Evolutionary conservation across 2,113 vertebrate species (phyloP), one percentile per base, ranked within the genome.

Genomic region (Spermophilus dauricus): DNA sequence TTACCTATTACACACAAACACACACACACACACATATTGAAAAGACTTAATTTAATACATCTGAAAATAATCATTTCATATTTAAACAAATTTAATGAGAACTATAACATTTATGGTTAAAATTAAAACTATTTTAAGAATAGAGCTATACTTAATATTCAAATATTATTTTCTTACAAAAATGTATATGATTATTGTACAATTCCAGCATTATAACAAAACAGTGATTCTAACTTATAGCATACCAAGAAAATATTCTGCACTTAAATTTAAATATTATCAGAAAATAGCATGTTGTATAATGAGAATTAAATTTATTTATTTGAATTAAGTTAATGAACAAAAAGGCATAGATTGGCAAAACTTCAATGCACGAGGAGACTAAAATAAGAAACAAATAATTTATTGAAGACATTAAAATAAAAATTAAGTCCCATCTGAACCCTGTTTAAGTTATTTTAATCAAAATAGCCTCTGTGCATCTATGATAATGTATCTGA

Each of bases 11-110:
- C 77, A 24, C 45, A 45, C 1, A 48, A 10, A 51, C 9, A 51
- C 48, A 51, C 48, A n/a, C n/a, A 48, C 48, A 48, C 10, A 51
- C 48, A 45, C 42, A 0, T 69, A 67, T 72, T 83, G 42, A 83
- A 94, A 85, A 63, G 22, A 51, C 14, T 5, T 70, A 93, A 10
- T 83, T 4, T 63, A 93, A 10, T 83, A 7, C 2, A 39, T 77
- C 1, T 28, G 53, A 4, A 3, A 80, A 7, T 4, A 32, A 26
- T 73, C 28, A 73, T 42, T 72, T 88, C 17, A 73, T 3, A 28
- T 51, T 91, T 88, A 77, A 93, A 63, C 18, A 75, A 83, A 91
- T 48, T 78, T 94, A 58, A 83, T 91, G 34, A 77, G 51, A 78
- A 39, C 1, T 89, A 77, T 94, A 94, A n/a, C 3, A 72, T 70